A percentile compares a stretch with the other conserved stretches of the same genome.
Evolutionary conservation across 2,113 vertebrate genomes (phyloP).

Genomic region (Eleginops maclovinus): DNA sequence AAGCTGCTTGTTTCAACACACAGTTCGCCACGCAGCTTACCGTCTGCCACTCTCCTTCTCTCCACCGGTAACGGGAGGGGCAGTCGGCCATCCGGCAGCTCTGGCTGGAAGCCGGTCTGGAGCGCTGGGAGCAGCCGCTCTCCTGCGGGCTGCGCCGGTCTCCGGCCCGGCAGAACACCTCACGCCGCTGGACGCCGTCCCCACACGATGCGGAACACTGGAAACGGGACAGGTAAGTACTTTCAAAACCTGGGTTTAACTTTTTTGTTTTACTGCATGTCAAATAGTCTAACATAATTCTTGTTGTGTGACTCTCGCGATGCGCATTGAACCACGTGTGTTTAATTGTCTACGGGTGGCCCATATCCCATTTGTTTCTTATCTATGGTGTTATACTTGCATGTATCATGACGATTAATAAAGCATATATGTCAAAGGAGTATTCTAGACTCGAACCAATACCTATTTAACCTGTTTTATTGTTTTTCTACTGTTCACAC

Average conservation of each 20-base stretch:
- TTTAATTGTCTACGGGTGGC: neutral
- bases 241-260: neutral
- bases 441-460: neutral
- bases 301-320: neutral
- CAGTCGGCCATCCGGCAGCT: constrained; percentile 86
- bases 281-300: neutral
- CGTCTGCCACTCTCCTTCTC: constrained; percentile 87
- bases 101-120: constrained; percentile 83
- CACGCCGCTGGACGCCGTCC: constrained; percentile 85
- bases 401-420: neutral
- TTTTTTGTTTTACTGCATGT: neutral
- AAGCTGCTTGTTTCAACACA: neutral
- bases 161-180: constrained; percentile 86
- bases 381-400: neutral
- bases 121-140: constrained; percentile 80
- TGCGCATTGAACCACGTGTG: neutral
- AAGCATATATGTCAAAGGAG: neutral
- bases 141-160: constrained; percentile 75
- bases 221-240: constrained; percentile 71
- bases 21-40: constrained; percentile 79
- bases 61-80: constrained; percentile 86
- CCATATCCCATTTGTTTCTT: neutral
- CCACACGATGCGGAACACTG: constrained; percentile 93
- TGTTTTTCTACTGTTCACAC: neutral
- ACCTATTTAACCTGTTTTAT: neutral